Conservation (phyloP, 2,797 vertebrate species). For the Limosa lapponica region DNA sequence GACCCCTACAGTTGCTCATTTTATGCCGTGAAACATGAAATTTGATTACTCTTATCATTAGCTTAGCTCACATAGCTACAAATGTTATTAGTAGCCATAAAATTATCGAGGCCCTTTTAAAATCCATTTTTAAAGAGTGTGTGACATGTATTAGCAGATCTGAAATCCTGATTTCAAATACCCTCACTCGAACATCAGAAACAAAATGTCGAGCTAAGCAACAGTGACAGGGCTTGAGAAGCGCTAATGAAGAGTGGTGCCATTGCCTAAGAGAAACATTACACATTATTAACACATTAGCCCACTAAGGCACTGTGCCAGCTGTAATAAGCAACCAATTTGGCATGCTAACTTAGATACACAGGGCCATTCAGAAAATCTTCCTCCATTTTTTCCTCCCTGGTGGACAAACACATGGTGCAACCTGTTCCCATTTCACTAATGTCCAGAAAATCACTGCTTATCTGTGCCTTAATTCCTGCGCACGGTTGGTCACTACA, state of each 20-base stretch:
- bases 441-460: slow-evolving; percentile 4
- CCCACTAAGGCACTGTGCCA: slow-evolving; percentile 72
- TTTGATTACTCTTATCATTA: slow-evolving; percentile 73
- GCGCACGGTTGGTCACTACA: not conserved
- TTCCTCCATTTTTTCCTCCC: slow-evolving; percentile 9
- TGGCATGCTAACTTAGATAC: slow-evolving; percentile 51
- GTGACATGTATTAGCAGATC: slow-evolving; percentile 70
- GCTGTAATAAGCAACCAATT: slow-evolving; percentile 72
- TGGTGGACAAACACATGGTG: not conserved
- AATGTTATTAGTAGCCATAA: slow-evolving; percentile 66
- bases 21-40: slow-evolving; percentile 60
- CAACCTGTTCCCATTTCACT: not conserved
- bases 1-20: slow-evolving; percentile 63
- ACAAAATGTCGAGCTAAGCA: slow-evolving; percentile 64
- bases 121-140: slow-evolving; percentile 79
- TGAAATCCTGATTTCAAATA: slow-evolving; percentile 67
- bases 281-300: slow-evolving; percentile 76
- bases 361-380: slow-evolving; percentile 59
- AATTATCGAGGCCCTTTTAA: slow-evolving; percentile 73
- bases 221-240: slow-evolving; percentile 61
- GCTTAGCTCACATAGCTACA: slow-evolving; percentile 73
- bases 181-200: slow-evolving; percentile 41
- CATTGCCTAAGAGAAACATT: slow-evolving; percentile 65
- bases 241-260: slow-evolving; percentile 72
- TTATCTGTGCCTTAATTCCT: not conserved